These are phyloP conservation scores for Gadopsis bispinosus DNA, from an alignment of 2,797 vertebrate genomes.

Conservation along the genomic window DNA sequence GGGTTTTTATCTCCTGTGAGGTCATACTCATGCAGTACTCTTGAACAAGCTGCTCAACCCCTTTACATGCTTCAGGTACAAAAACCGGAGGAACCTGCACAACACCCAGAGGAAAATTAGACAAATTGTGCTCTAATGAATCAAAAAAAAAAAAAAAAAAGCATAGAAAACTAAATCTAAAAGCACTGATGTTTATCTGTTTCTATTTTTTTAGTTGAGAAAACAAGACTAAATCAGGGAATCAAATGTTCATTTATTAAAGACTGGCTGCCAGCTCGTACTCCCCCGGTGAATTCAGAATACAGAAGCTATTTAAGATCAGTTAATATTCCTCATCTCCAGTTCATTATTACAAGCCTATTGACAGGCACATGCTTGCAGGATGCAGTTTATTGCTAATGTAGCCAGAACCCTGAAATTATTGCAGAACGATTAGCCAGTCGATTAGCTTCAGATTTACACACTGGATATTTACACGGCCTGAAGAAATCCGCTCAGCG, in stretches of 20 bases:
- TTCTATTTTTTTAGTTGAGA: background rate
- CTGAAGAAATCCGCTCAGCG: too few relatives aligned
- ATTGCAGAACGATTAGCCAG: background rate
- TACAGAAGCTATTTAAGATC: background rate
- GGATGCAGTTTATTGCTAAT: conserved; percentile 5
- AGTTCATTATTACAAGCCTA: background rate
- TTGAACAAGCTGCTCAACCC: conserved; percentile 17
- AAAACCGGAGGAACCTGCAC: background rate
- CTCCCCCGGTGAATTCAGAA: conserved; percentile 2
- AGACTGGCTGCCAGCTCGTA: background rate
- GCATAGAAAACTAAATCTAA: background rate
- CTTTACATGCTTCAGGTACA: conserved; percentile 13
- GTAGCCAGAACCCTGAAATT: background rate
- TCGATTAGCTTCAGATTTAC: background rate
- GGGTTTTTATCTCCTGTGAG: conserved; percentile 21
- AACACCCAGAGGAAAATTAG: background rate
- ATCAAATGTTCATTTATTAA: background rate
- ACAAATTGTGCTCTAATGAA: background rate
- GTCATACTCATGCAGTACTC: background rate
- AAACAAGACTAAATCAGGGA: background rate
- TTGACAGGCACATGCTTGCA: background rate
- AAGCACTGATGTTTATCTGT: background rate
- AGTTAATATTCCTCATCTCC: background rate
- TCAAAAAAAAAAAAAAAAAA: background rate
- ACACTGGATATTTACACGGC: conserved; percentile 26